Base-by-base conservation (phyloP, 2,113 vertebrate species). In the Austrofundulus limnaeus region DNA sequence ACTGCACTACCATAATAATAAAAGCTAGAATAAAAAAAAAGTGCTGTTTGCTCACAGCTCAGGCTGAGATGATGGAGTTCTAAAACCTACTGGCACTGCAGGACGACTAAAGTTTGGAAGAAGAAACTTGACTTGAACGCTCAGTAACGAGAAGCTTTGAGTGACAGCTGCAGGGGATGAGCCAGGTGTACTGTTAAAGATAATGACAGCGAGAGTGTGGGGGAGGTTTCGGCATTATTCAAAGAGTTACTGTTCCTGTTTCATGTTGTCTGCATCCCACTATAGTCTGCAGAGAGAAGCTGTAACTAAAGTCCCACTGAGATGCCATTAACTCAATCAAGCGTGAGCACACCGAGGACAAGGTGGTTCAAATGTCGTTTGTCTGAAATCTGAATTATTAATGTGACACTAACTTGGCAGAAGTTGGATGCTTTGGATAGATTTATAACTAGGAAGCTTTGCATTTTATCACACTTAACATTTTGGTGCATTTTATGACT, bases 151-250 rank as follows among this genome's bases (percentile, higher is more conserved):
- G 8, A 75, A 54, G 52, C 39, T 19, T 17, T 16, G 6, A 47
- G 16, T 51, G 16, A 55, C 17, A n/a, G 61, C 75, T 70, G 48
- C 57, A 60, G 56, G 57, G 55, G 37, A 34, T 25, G 50, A 60
- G 13, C 38, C 17, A 42, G 42, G 60, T 74, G 74, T 61, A 48
- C 54, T 70, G 71, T 74, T 52, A 43, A 72, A 80, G 69, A 66
- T 77, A 79, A 82, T 77, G 70, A 51, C 68, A 46, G 54, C 19
- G 23, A 66, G 31, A 8, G 5, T 37, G 66, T 37, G 69, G 34
- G 46, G 55, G 57, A 41, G 57, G 47, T 20, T 53, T 54, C 23
- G 52, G 37, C 59, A 65, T 78, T 76, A 71, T 24, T 79, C 66
- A 70, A 57, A 78, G 38, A 39, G 43, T 57, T 39, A n/a, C 52